phyloP scores from a whole-genome alignment of 2,888 invertebrate genomes.

The Andrena bicolor region DNA sequence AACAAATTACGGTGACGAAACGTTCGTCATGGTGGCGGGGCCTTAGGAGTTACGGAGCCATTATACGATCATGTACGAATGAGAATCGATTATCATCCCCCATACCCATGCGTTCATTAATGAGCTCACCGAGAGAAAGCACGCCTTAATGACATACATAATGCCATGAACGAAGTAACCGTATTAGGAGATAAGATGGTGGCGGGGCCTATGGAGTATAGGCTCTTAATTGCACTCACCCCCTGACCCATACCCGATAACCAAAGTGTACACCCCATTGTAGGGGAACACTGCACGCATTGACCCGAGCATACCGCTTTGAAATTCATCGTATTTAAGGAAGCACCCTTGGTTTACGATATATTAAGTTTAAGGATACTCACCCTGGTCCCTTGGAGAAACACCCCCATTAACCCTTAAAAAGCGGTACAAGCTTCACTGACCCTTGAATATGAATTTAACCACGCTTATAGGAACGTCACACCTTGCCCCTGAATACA shows the following conservation, averaged over 20 bases:
- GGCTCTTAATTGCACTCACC: slow-evolving; percentile 69
- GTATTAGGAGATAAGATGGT: slow-evolving; percentile 56
- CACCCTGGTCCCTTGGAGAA: slow-evolving; percentile 2
- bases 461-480: slow-evolving; percentile 23
- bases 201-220: slow-evolving; percentile 70
- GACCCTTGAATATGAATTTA: slow-evolving; percentile 5
- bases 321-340: slow-evolving; percentile 5
- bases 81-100: slow-evolving; percentile 35
- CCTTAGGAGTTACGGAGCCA: slow-evolving; percentile 54
- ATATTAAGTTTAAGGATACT: not conserved
- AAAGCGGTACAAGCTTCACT: slow-evolving; percentile 11
- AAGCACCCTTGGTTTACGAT: not conserved
- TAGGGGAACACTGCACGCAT: slow-evolving; percentile 59
- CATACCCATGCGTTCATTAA: slow-evolving; percentile 53
- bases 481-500: too few relatives aligned
- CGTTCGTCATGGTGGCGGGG: slow-evolving; percentile 71
- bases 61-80: slow-evolving; percentile 42
- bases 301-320: slow-evolving; percentile 48
- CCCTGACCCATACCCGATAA: slow-evolving; percentile 51
- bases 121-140: slow-evolving; percentile 29
- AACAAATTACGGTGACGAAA: slow-evolving; percentile 48
- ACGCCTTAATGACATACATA: slow-evolving; percentile 58
- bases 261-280: slow-evolving; percentile 32
- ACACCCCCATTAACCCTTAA: slow-evolving; percentile 34
- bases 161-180: slow-evolving; percentile 65